A percentile compares a stretch with the other conserved stretches of the same genome.
Conservation (phyloP, 2,888 invertebrate species). For the Tolmerus cingulatus region DNA sequence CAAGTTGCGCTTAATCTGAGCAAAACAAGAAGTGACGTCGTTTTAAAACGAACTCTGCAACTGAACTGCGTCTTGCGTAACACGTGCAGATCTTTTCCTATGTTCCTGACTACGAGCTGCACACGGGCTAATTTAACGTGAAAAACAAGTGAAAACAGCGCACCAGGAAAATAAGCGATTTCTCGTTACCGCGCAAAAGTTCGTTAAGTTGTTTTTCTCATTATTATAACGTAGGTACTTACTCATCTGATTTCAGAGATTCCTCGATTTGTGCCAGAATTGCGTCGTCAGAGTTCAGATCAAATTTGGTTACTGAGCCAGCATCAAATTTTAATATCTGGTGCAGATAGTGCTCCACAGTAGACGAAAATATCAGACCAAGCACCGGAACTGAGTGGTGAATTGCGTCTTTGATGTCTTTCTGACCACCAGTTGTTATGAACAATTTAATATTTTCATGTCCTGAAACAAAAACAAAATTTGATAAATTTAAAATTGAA, state of each 20-base stretch:
- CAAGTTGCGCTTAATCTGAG: background rate
- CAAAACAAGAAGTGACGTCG: background rate
- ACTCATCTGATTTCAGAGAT: constrained; percentile 50
- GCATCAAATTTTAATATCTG: constrained; percentile 52
- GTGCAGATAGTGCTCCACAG: constrained; percentile 53
- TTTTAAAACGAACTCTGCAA: background rate
- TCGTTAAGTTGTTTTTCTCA: background rate
- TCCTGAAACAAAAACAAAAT: constrained; percentile 44
- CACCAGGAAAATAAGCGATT: background rate
- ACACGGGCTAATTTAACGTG: background rate
- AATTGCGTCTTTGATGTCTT: constrained; percentile 54
- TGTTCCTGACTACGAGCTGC: background rate
- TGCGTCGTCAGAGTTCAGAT: constrained; percentile 50
- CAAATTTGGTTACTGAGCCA: constrained; percentile 51
- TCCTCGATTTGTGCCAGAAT: constrained; percentile 50
- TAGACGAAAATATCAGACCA: constrained; percentile 52
- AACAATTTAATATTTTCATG: constrained; percentile 52
- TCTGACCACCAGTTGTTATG: constrained; percentile 53
- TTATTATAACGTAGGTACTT: constrained; percentile 36
- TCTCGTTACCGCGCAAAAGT: background rate
- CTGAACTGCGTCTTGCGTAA: background rate
- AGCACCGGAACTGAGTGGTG: constrained; percentile 53
- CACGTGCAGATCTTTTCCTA: background rate
- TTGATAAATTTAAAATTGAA: background rate
- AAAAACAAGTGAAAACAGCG: constrained; percentile 3